A percentile compares a stretch with the other conserved stretches of the same genome.
These are phyloP conservation scores for Brachyhypopomus occidentalis DNA, from an alignment of 2,113 vertebrate species.

Conservation along the genomic window DNA sequence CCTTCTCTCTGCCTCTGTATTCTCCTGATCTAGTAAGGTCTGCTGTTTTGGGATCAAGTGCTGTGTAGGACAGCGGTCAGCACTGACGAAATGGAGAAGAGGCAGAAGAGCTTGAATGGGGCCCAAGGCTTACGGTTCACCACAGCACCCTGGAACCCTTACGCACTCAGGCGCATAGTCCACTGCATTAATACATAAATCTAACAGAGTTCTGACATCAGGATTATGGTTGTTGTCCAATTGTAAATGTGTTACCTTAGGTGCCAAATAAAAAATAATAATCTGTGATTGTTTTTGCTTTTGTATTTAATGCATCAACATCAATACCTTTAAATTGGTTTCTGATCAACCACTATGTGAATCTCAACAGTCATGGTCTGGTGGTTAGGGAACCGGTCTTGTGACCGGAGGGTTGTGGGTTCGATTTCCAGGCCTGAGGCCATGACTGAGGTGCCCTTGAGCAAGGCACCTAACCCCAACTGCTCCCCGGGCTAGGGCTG, in stretches of 20 bases:
- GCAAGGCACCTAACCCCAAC: no score
- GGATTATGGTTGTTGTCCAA: constrained; percentile 33
- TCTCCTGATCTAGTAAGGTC: constrained; percentile 10
- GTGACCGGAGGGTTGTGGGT: no score
- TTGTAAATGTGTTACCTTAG: constrained; percentile 58
- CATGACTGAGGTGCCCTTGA: no score
- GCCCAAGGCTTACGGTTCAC: constrained; percentile 15
- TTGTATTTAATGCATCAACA: background rate
- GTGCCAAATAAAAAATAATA: constrained; percentile 60
- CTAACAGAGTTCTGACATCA: background rate
- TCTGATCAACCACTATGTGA: background rate
- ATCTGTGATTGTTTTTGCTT: constrained; percentile 46
- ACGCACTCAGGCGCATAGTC: constrained; percentile 68
- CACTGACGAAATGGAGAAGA: background rate
- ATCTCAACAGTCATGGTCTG: no score
- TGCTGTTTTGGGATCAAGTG: constrained; percentile 13
- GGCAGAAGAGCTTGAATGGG: background rate
- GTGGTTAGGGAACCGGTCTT: no score
- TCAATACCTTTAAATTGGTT: background rate
- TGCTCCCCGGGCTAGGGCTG: no score
- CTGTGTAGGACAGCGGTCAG: background rate
- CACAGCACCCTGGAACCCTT: constrained; percentile 57
- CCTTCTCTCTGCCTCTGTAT: background rate
- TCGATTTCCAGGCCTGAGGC: no score
- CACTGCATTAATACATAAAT: constrained; percentile 42